phyloP scores from a whole-genome alignment of 30 jellyfish, hydroid and myxozoan genomes.

The Chironex yamaguchii region DNA sequence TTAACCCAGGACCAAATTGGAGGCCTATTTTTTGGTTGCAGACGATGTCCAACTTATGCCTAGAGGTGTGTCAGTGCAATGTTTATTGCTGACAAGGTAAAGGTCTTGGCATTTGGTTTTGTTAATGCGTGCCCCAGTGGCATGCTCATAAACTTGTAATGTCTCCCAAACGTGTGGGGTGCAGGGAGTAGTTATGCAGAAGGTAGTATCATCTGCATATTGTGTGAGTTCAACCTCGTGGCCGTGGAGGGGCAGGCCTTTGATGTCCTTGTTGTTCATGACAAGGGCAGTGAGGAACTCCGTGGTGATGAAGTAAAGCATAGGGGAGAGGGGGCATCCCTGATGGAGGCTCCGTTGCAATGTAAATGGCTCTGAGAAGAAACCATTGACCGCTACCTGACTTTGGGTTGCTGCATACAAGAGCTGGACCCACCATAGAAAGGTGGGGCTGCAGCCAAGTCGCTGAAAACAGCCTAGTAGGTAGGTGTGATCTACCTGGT shows the following conservation, averaged over 20 bases:
- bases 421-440: background rate
- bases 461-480: background rate
- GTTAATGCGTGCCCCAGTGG: constrained; percentile 50
- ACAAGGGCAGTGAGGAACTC: constrained; percentile 11
- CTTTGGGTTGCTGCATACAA: background rate
- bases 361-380: background rate
- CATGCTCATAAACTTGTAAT: constrained; percentile 36
- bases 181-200: background rate
- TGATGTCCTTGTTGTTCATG: background rate
- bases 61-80: constrained; percentile 15
- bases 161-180: background rate
- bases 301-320: constrained; percentile 2
- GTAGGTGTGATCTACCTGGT: background rate
- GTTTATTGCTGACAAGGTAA: constrained; percentile 49
- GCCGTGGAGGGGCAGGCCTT: background rate
- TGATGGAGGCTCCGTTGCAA: constrained; percentile 21
- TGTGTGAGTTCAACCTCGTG: background rate
- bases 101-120: constrained; percentile 36
- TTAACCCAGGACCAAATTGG: background rate
- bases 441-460: background rate
- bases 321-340: constrained; percentile 55
- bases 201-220: constrained; percentile 50
- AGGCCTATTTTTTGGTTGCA: constrained; percentile 8
- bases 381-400: background rate
- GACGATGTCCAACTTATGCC: constrained; percentile 18